phyloP scores from a whole-genome alignment of 2,888 invertebrate species.

The Mythimna lalbum region DNA sequence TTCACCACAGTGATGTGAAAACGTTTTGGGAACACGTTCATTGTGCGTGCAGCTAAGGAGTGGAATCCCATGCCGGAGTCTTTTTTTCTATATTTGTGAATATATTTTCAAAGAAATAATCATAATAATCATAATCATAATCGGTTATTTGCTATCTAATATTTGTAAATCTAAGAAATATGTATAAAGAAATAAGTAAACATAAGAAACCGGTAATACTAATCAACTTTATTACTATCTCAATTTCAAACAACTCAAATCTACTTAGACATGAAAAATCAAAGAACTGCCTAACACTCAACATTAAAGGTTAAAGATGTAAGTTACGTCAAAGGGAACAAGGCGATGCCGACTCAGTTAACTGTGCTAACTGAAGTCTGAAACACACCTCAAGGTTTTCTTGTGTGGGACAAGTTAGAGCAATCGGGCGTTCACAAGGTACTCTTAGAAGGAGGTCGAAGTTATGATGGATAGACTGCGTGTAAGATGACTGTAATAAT shows the following conservation, averaged over 20 bases:
- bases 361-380: conserved; percentile 46
- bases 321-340: conserved; percentile 53
- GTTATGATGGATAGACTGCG: background rate
- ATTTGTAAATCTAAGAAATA: too few relatives aligned
- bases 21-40: too few relatives aligned
- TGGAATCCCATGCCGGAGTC: too few relatives aligned
- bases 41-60: too few relatives aligned
- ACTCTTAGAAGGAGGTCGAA: background rate
- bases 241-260: conserved; percentile 6
- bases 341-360: conserved; percentile 35
- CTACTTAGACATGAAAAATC: conserved; percentile 26
- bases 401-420: conserved; percentile 27
- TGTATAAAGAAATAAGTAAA: too few relatives aligned
- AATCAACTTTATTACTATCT: too few relatives aligned
- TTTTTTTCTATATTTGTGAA: too few relatives aligned
- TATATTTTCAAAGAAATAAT: too few relatives aligned
- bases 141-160: too few relatives aligned
- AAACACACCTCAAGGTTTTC: conserved; percentile 55
- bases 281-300: conserved; percentile 26
- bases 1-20: too few relatives aligned
- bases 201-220: too few relatives aligned
- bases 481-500: background rate
- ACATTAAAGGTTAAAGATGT: conserved; percentile 45
- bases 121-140: too few relatives aligned
- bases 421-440: background rate